phyloP scores from a whole-genome alignment of 64 coral and sea anemone species.

The Actinia tenebrosa region DNA sequence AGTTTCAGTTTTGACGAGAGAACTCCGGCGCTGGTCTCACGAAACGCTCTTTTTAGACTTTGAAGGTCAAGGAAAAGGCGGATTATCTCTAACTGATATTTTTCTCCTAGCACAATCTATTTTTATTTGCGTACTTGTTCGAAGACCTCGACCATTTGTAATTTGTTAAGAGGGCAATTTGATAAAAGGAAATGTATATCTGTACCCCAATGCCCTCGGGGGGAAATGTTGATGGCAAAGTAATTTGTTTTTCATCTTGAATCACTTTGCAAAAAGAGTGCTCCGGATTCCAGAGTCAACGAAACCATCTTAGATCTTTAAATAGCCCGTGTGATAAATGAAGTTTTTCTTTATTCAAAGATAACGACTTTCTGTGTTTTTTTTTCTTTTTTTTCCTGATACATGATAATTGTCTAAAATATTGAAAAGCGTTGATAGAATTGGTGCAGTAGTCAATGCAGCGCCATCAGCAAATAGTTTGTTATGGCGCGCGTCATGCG shows the following conservation, averaged over 20 bases:
- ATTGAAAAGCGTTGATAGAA: neutral
- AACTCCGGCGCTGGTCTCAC: too few species aligned
- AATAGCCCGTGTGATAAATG: neutral
- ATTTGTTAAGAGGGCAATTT: slow-evolving; percentile 16
- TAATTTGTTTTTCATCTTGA: slow-evolving; percentile 6
- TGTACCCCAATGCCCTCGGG: neutral
- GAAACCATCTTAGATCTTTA: neutral
- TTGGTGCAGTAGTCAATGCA: neutral
- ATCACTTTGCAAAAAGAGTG: neutral
- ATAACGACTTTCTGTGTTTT: neutral
- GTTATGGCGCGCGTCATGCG: neutral
- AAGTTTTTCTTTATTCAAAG: neutral
- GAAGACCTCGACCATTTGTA: slow-evolving; percentile 6
- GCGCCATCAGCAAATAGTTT: neutral
- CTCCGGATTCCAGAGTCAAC: neutral
- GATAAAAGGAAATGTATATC: slow-evolving; percentile 12
- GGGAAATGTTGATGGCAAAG: neutral
- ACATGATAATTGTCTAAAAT: neutral
- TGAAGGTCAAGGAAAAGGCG: neutral
- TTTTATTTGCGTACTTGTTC: neutral
- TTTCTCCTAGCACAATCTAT: neutral
- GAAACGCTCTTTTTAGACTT: too few species aligned
- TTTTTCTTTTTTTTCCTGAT: neutral
- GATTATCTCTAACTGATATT: neutral
- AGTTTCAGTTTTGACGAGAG: too few species aligned